A percentile compares a stretch with the other conserved stretches of the same genome.
Evolutionary conservation across 1,140 invertebrate genomes (phyloP).

Genomic region (Drosophila rhopaloa): DNA sequence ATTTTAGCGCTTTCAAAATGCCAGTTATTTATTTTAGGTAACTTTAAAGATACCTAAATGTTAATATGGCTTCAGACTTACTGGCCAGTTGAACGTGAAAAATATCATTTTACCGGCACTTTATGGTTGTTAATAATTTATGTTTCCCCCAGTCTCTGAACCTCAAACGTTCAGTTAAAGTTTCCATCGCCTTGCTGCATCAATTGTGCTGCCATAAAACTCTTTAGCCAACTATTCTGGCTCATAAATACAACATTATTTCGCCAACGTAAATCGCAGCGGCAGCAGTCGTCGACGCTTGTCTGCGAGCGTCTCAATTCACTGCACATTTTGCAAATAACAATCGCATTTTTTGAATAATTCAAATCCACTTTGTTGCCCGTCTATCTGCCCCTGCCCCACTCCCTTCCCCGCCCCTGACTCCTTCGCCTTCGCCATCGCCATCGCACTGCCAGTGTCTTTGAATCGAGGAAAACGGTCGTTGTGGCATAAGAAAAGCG

Average conservation of each 20-base stretch:
- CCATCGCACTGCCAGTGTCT: constrained; percentile 10
- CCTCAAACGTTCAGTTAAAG: constrained; percentile 31
- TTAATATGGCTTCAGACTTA: constrained; percentile 10
- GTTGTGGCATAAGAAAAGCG: constrained; percentile 66
- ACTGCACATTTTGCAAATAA: constrained; percentile 82
- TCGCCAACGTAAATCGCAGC: constrained; percentile 75
- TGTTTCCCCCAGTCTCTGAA: background rate
- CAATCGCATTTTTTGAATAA: constrained; percentile 83
- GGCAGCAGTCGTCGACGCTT: constrained; percentile 58
- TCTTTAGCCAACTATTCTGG: constrained; percentile 62
- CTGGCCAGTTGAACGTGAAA: constrained; percentile 11
- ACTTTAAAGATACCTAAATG: background rate
- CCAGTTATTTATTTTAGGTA: constrained; percentile 1
- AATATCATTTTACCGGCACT: constrained; percentile 22
- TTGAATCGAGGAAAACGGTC: constrained; percentile 51
- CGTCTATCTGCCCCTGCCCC: constrained; percentile 21
- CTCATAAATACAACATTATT: constrained; percentile 82
- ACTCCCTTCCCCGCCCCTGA: background rate
- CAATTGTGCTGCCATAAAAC: constrained; percentile 44
- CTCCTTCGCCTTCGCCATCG: too few relatives aligned
- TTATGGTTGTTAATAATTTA: constrained; percentile 20
- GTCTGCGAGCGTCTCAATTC: constrained; percentile 77
- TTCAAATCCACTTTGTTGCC: constrained; percentile 81
- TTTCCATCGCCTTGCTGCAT: constrained; percentile 33
- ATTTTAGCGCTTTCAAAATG: background rate